phyloP scores from a whole-genome alignment of 1,140 invertebrate species.

The Rhizoglyphus robini region DNA sequence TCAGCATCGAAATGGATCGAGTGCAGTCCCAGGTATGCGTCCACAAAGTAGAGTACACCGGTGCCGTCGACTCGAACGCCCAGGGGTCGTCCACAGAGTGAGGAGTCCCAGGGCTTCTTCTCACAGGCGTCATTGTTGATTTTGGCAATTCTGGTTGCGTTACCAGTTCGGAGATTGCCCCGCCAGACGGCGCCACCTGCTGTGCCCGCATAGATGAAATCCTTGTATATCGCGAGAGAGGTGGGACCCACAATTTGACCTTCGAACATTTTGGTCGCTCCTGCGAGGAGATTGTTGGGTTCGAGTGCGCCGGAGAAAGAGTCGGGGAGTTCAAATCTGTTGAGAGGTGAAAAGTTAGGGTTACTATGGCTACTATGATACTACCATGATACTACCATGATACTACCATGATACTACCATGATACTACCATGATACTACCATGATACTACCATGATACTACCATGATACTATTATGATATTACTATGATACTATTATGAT shows the following conservation, averaged over 20 bases:
- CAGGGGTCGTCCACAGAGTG: constrained; percentile 64
- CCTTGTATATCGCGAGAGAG: constrained; percentile 47
- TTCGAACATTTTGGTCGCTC: constrained; percentile 46
- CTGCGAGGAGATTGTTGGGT: constrained; percentile 46
- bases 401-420: no score
- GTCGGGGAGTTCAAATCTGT: constrained; percentile 10
- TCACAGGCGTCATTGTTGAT: constrained; percentile 13
- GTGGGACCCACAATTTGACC: constrained; percentile 53
- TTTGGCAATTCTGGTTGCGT: constrained; percentile 22
- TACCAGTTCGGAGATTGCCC: constrained; percentile 17
- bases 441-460: no score
- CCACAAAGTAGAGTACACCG: constrained; percentile 53
- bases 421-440: no score
- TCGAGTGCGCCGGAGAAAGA: constrained; percentile 41
- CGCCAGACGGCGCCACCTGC: constrained; percentile 17
- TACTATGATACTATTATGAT: no score
- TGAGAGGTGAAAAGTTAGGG: not conserved
- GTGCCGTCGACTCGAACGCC: constrained; percentile 57
- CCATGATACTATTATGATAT: no score
- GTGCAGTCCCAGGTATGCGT: constrained; percentile 55
- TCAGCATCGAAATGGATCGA: constrained; percentile 1
- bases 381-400: no score
- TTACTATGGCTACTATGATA: no score
- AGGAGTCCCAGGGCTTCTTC: constrained; percentile 20
- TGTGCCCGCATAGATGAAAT: constrained; percentile 23